Base-by-base conservation (phyloP, 2,888 invertebrate genomes). In the Lacanobia wlatinum region DNA sequence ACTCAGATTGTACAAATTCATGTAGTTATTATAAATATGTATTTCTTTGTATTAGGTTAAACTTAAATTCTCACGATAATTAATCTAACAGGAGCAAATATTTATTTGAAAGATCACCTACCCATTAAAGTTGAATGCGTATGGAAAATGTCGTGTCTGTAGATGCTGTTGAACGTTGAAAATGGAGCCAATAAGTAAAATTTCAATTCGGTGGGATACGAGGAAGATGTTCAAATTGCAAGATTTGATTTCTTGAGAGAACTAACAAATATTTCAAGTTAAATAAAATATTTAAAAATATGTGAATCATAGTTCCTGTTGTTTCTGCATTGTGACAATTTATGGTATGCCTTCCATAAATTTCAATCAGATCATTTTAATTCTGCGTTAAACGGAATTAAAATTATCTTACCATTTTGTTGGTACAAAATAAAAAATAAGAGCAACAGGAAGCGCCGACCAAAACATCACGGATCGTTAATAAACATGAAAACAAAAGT, bases 401-500 rank as follows among this genome's bases (percentile, higher is more conserved):
- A 40, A 48, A 23, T 55, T 8, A 52, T 46, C 10, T 14, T 28
- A 50, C 43, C 10, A 18, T 52, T 55, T 63, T 23, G 55, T 80
- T 50, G 16, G 48, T 59, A 34, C 7, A 14, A 6, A 80, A 65
- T 48, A 64, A 64, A 59, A 53, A 83, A 70, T 58, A 62, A 70
- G 64, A 78, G 56, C 65, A 71, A 77, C 73, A 60, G 72, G 76
- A 78, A 75, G 68, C 70, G 52, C 53, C 52, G 72, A 80, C 79
- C 72, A 63, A 53, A 79, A 63, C 74, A 74, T 63, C 38, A 69
- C 56, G 66, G 69, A 40, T 67, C 78, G 79, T 77, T 82, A 83
- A 80, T 77, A 88, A 82, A 84, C 70, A 82, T 65, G 78, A 85
- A 87, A 82, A 82, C 77, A 79, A 86, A 86, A 86, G 82, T 85